Percentiles rank a stretch among this genome's conserved stretches.
phyloP scores from a whole-genome alignment of 2,797 vertebrate genomes.

The Bovichtus variegatus region DNA sequence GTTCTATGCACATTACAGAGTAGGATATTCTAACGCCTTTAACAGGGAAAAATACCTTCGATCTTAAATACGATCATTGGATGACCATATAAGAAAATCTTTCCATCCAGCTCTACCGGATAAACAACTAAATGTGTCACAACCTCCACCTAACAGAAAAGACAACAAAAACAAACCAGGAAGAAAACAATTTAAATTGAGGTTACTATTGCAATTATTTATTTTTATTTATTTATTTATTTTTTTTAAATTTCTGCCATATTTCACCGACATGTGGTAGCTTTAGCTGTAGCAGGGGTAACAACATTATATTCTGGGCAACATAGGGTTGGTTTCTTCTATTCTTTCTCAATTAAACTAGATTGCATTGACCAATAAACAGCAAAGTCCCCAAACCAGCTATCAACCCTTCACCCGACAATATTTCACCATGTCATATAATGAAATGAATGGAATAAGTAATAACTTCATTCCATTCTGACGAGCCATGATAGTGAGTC shows the following conservation, averaged over 20 bases:
- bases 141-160: background rate
- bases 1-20: fast-evolving
- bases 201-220: background rate
- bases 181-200: no score
- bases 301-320: no score
- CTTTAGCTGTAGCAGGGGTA: background rate
- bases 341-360: background rate
- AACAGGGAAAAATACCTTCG: background rate
- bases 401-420: no score
- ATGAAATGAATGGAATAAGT: no score
- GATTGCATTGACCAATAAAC: background rate
- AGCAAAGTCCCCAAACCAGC: no score
- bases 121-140: background rate
- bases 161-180: background rate
- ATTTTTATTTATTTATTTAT: background rate
- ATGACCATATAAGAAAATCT: background rate
- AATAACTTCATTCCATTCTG: no score
- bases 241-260: background rate
- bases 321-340: background rate
- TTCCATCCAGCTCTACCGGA: background rate
- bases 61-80: no score
- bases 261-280: background rate
- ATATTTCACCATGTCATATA: no score
- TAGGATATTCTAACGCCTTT: fast-evolving
- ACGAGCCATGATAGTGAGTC: no score